Evolutionary conservation across 2,113 vertebrate species (phyloP).

Genomic region (Channa maculata): DNA sequence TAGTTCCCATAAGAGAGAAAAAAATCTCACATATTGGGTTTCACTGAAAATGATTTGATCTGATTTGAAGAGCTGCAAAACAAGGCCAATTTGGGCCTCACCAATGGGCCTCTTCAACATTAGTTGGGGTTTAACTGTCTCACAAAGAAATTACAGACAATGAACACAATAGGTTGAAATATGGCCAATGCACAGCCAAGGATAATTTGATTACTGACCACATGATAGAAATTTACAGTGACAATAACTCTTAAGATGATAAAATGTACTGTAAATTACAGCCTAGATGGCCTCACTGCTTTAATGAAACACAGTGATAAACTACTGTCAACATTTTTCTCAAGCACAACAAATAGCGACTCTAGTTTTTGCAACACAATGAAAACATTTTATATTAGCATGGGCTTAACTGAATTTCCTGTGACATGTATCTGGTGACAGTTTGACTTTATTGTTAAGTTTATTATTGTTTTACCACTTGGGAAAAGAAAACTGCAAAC

Average conservation of each 20-base stretch:
- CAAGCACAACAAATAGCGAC: neutral
- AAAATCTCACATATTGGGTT: conserved; percentile 61
- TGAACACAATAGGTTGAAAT: conserved; percentile 66
- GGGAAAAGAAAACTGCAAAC: no score
- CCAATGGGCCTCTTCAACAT: conserved; percentile 50
- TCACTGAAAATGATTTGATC: conserved; percentile 67
- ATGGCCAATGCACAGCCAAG: conserved; percentile 51
- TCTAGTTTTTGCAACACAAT: neutral
- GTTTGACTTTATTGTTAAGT: no score
- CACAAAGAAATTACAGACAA: conserved; percentile 54
- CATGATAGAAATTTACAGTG: conserved; percentile 62
- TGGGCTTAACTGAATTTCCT: neutral
- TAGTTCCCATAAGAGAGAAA: conserved; percentile 43
- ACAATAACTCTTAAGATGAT: conserved; percentile 62
- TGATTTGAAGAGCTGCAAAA: conserved; percentile 66
- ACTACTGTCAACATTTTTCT: conserved; percentile 29
- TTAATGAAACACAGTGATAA: conserved; percentile 59
- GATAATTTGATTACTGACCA: conserved; percentile 69
- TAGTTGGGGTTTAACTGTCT: conserved; percentile 59
- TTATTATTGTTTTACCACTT: no score
- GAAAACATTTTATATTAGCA: neutral
- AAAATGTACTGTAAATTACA: conserved; percentile 51
- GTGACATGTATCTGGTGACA: no score
- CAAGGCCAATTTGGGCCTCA: conserved; percentile 64
- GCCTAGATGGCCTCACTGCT: conserved; percentile 31